Evolutionary conservation across 35 echinoderm and acorn worm genomes (phyloP), one percentile per base, ranked within the genome.

Genomic region (Strongylocentrotus purpuratus): DNA sequence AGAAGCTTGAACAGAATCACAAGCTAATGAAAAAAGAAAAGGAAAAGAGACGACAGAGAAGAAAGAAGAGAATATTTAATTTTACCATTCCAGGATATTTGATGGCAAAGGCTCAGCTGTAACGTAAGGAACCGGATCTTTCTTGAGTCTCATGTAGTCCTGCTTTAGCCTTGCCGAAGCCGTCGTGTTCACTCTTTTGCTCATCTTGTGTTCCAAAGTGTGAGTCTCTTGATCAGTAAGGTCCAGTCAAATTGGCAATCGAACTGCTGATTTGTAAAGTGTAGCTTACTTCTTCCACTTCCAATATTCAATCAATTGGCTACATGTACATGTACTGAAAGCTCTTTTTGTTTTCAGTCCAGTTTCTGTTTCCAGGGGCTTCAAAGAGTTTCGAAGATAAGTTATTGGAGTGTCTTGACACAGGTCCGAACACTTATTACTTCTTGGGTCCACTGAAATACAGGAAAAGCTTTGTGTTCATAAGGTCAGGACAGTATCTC

Each of bases 21-120:
- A 41, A 41, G 35, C 0, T 41, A 3, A 41, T 41, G 35, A 3
- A 41, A 41, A 55, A 55, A 55, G 6, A 55, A 55, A 55, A 55
- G 50, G 11, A 59, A 11, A 59, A 7, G 17, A 14, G 11, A 2
- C 11, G 11, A 14, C 1, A 59, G 9, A 9, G 1, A 59, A 14
- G 52, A 59, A 13, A 59, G 17, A 14, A 59, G 17, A 59, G 52
- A 59, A 13, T 11, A 9, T 11, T 10, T 12, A 28, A 0, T 78
- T 89, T 97, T 92, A 98, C 98, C 98, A 99, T 98, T 99, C 98
- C 86, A 99, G 88, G 45, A 99, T 99, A 95, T 99, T 99, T 91
- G 98, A 98, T 13, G 97, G 95, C 17, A 99, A 94, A 70, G 98
- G 98, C 18, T 95, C 95, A 25, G 98, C 98, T 50, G 98, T 99